These are phyloP conservation scores for Papilio polytes DNA, from an alignment of 1,140 invertebrate species.

Conservation along the genomic window DNA sequence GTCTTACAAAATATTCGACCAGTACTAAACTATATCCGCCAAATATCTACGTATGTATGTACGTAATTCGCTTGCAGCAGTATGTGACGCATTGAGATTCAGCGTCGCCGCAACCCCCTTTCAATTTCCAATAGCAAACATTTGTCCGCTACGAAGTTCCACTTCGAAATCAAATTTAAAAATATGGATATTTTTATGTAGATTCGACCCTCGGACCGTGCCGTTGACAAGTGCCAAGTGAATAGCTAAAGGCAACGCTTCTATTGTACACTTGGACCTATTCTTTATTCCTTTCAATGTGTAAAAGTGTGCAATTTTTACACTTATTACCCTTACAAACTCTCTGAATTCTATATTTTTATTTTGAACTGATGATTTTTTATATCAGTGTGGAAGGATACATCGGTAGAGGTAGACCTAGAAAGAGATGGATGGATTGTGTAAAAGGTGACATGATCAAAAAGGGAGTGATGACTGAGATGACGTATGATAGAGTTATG, in stretches of 20 bases:
- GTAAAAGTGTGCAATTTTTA: neutral
- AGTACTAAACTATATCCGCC: conserved; percentile 15
- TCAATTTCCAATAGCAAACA: conserved; percentile 82
- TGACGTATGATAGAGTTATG: too few relatives aligned
- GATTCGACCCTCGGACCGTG: conserved; percentile 72
- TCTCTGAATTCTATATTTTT: neutral
- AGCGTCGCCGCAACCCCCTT: conserved; percentile 70
- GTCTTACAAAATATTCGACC: neutral
- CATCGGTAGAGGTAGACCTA: too few relatives aligned
- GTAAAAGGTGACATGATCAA: too few relatives aligned
- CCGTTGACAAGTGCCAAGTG: conserved; percentile 72
- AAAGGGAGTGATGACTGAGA: too few relatives aligned
- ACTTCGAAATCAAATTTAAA: conserved; percentile 80
- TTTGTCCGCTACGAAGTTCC: conserved; percentile 68
- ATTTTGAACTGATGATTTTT: neutral
- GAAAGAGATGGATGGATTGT: too few relatives aligned
- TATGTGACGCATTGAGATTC: conserved; percentile 67
- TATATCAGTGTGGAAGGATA: too few relatives aligned
- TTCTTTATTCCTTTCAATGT: conserved; percentile 49
- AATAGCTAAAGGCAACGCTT: conserved; percentile 60
- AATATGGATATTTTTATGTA: conserved; percentile 82
- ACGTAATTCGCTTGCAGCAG: conserved; percentile 54
- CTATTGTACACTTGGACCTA: conserved; percentile 62
- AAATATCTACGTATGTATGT: conserved; percentile 28
- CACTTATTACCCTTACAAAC: neutral